These are phyloP conservation scores for Sesamia nonagrioides DNA, from an alignment of 1,140 invertebrate genomes.

Conservation along the genomic window DNA sequence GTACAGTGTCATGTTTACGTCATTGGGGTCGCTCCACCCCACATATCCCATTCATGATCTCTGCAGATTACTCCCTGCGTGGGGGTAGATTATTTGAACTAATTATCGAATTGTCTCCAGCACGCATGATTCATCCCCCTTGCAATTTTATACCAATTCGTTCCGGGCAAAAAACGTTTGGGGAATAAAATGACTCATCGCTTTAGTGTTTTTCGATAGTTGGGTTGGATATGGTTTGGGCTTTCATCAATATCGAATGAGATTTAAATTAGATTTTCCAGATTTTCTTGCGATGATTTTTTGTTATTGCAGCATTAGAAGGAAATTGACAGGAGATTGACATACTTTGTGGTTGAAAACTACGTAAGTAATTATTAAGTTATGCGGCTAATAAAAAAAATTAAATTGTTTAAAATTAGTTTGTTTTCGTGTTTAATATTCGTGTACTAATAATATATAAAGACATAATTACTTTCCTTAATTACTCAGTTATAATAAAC, in stretches of 20 bases:
- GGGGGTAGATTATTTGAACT: conserved; percentile 50
- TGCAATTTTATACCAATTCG: conserved; percentile 51
- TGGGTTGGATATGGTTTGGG: background rate
- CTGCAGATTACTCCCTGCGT: conserved; percentile 29
- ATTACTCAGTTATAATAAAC: background rate
- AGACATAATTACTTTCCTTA: conserved; percentile 13
- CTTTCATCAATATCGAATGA: conserved; percentile 17
- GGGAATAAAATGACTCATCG: conserved; percentile 23
- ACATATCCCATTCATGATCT: conserved; percentile 38
- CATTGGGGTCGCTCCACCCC: conserved; percentile 8
- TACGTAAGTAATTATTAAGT: background rate
- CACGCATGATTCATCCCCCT: conserved; percentile 47
- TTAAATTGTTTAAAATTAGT: background rate
- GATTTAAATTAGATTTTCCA: conserved; percentile 21
- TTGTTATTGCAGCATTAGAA: background rate
- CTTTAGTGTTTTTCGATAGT: conserved; percentile 42
- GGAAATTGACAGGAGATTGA: background rate
- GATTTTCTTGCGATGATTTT: background rate
- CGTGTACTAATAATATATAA: conserved; percentile 2
- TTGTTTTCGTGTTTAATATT: background rate
- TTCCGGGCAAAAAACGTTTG: conserved; percentile 5
- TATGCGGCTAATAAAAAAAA: background rate
- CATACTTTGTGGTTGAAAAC: background rate
- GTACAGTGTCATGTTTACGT: background rate
- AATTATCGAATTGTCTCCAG: conserved; percentile 53